Evolutionary conservation across 2,113 vertebrate genomes (phyloP).

Genomic region (Coreoperca whiteheadi): DNA sequence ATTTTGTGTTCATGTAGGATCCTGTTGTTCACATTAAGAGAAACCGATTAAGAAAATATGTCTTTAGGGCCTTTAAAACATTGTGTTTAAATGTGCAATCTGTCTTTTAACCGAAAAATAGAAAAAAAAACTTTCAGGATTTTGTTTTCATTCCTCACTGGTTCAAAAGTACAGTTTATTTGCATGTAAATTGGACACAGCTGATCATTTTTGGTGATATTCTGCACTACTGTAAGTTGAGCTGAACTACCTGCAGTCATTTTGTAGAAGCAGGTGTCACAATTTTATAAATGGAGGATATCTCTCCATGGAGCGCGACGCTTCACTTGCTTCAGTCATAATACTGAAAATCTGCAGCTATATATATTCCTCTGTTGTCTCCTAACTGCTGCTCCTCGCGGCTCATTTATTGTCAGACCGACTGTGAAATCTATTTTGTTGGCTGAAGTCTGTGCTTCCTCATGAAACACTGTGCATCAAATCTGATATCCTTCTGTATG

Average conservation of each 20-base stretch:
- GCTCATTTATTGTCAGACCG: slow-evolving; percentile 52
- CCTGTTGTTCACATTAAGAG: neutral
- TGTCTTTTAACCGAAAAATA: neutral
- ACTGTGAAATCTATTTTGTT: slow-evolving; percentile 50
- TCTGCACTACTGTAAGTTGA: neutral
- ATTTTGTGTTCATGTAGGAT: neutral
- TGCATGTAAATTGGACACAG: neutral
- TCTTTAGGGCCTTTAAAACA: neutral
- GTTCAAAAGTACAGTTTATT: neutral
- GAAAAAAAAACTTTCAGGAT: neutral
- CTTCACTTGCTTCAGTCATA: slow-evolving; percentile 63
- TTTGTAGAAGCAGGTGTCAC: slow-evolving; percentile 27
- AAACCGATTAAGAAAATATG: neutral
- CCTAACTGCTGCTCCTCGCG: slow-evolving; percentile 38
- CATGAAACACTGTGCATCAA: slow-evolving; percentile 34
- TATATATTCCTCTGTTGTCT: slow-evolving; percentile 34
- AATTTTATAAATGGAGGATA: slow-evolving; percentile 33
- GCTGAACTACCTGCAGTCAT: slow-evolving; percentile 11
- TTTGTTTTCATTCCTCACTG: neutral
- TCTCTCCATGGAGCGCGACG: neutral
- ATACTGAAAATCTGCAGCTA: slow-evolving; percentile 44
- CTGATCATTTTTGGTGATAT: neutral
- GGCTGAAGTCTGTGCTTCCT: slow-evolving; percentile 43
- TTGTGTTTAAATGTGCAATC: neutral
- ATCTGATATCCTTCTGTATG: slow-evolving; percentile 62